Percentiles rank a stretch among this genome's conserved stretches.
Evolutionary conservation across 2,113 vertebrate species (phyloP).

Genomic region (Cavia aperea): DNA sequence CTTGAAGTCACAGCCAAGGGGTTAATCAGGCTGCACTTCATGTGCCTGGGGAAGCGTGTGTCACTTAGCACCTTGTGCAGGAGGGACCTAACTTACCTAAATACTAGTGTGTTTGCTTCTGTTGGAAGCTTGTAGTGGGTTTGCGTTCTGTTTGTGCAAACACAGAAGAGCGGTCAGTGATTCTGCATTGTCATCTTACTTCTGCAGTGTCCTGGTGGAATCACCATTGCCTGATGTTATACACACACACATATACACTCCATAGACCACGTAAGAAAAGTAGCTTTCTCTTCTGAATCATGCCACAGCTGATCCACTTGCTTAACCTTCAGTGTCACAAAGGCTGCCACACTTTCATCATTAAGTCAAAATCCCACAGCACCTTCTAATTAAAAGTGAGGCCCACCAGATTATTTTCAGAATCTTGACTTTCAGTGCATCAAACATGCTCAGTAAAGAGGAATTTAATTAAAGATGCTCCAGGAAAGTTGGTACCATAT

Average conservation of each 20-base stretch:
- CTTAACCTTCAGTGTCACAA: slow-evolving; percentile 59
- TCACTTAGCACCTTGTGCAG: slow-evolving; percentile 53
- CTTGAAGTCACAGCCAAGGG: slow-evolving; percentile 51
- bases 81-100: slow-evolving; percentile 53
- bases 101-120: slow-evolving; percentile 40
- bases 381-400: slow-evolving; percentile 65
- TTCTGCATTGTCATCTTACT: slow-evolving; percentile 50
- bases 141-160: slow-evolving; percentile 58
- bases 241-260: neutral
- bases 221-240: neutral
- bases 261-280: neutral
- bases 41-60: slow-evolving; percentile 58
- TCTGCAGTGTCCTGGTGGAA: slow-evolving; percentile 39
- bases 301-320: neutral
- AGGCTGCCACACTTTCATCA: slow-evolving; percentile 54
- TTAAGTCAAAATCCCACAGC: slow-evolving; percentile 55
- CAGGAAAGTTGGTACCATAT: slow-evolving; percentile 60
- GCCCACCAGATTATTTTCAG: slow-evolving; percentile 39
- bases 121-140: slow-evolving; percentile 49
- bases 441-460: slow-evolving; percentile 46
- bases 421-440: slow-evolving; percentile 32
- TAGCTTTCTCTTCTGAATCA: slow-evolving; percentile 51
- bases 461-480: slow-evolving; percentile 62
- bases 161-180: slow-evolving; percentile 43
- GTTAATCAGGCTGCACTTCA: slow-evolving; percentile 59